Evolutionary conservation across 37 sponge, comb jelly and placozoan genomes (phyloP), one percentile per base, ranked within the genome.

Genomic region (Dysidea cf. avara): DNA sequence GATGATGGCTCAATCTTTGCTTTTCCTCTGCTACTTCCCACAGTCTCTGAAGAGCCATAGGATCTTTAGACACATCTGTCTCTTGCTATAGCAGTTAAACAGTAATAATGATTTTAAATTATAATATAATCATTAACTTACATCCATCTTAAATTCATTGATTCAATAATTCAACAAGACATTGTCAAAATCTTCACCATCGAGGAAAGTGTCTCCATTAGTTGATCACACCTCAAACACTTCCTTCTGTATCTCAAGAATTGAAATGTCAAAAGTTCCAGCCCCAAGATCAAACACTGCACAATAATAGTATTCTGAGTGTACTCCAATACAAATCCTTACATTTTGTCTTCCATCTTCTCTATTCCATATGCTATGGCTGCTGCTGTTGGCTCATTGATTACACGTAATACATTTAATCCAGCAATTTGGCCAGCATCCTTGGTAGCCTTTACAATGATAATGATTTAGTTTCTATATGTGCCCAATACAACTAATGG

Each of bases 371-470:
- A 99, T 20, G 99, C 89, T 13, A 99, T 81, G 7, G 99, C 99
- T 39, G 96, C 99, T 28, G 99, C 99, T 20, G 99, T 99, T 13
- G 99, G 99, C 57, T 99, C 99, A 71, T 99, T 99, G 84, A 99
- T 92, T 17, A 99, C 94, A 33, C 99, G 75, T 64, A 90, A 43
- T 24, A 99, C 99, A 77, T 99, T 89, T 72, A 99, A 70, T 17
- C 96, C 99, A 21, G 96, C 72, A 7, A 99, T 99, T 76, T 89
- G 93, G 11, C 99, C 96, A 69, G 99, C 99, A 72, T 99, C 99
- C 74, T 99, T 99, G 22, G 99, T 99, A 20, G 99, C 99, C 92
- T 91, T 50, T 39, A 51, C 14, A 53, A 18, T 51, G 13, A 65
- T n/a, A 11, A 65, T 18, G 33, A 37, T 38, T 18, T 11, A 28